phyloP scores from a whole-genome alignment of 1,140 invertebrate genomes.

The Penaeus indicus region DNA sequence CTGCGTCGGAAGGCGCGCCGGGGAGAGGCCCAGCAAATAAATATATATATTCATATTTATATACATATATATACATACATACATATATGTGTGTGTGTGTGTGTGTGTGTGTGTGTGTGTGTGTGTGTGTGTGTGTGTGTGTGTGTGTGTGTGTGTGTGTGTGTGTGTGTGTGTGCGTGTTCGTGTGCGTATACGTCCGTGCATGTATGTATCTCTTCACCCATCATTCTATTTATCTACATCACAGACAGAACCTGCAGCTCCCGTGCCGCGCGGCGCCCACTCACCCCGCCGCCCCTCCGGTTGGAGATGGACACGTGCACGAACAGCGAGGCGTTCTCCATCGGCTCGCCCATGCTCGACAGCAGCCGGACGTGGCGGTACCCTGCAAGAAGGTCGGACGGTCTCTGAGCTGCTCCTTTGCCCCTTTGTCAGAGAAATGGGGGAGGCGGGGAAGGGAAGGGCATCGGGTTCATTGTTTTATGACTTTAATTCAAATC shows the following conservation, averaged over 20 bases:
- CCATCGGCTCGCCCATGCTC: conserved; percentile 75
- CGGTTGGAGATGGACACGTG: conserved; percentile 77
- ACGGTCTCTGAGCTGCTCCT: neutral
- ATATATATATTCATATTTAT: too few species aligned
- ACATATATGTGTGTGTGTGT: too few species aligned
- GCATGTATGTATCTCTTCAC: neutral
- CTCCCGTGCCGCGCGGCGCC: neutral
- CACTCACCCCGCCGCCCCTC: conserved; percentile 74
- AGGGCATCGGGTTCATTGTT: neutral
- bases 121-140: neutral
- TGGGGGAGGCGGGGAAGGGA: too few species aligned
- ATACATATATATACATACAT: too few species aligned
- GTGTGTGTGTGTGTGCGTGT: neutral
- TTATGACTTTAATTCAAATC: neutral
- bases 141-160: neutral
- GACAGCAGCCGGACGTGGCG: conserved; percentile 76
- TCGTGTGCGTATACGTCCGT: too few species aligned
- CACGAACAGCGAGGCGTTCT: conserved; percentile 76
- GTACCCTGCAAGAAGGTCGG: conserved; percentile 71
- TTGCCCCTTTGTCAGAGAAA: neutral
- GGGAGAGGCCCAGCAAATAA: neutral
- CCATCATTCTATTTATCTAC: too few species aligned
- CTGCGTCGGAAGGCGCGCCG: conserved; percentile 64
- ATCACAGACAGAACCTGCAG: neutral
- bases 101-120: neutral